Evolutionary conservation across 2,113 vertebrate genomes (phyloP).

Genomic region (Vidua macroura): DNA sequence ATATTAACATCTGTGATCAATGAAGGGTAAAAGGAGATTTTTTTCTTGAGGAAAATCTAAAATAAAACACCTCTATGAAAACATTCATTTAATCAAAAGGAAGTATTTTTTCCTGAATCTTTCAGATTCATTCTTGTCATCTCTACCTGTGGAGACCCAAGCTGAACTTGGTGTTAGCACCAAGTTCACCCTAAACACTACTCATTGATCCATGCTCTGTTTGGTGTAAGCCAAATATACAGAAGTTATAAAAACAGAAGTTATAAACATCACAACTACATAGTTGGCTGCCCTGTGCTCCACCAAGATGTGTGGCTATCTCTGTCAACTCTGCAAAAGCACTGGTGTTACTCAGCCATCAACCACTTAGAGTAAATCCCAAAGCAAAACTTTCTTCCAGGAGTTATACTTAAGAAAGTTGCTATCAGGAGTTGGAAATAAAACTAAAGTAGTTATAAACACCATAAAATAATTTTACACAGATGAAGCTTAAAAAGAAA

Average conservation of each 20-base stretch:
- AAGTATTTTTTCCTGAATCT: neutral
- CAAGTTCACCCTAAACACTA: neutral
- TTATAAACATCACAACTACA: neutral
- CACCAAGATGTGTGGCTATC: neutral
- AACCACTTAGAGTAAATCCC: neutral
- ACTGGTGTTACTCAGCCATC: neutral
- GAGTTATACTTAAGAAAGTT: neutral
- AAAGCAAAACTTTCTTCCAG: neutral
- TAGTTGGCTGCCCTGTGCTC: rapidly evolving
- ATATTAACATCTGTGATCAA: neutral
- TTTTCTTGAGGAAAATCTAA: neutral
- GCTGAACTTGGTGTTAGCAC: neutral
- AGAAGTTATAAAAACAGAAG: neutral
- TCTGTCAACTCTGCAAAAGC: neutral
- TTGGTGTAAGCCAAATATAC: neutral
- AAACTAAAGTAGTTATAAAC: neutral
- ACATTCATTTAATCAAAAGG: neutral
- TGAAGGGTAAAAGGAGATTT: neutral
- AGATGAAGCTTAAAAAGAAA: neutral
- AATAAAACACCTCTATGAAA: neutral
- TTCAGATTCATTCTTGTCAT: neutral
- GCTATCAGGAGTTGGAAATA: neutral
- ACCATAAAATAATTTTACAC: neutral
- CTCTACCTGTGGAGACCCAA: neutral
- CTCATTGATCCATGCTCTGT: neutral